Evolutionary conservation across 2,888 invertebrate species (phyloP).

Genomic region (Drosophila falleni): DNA sequence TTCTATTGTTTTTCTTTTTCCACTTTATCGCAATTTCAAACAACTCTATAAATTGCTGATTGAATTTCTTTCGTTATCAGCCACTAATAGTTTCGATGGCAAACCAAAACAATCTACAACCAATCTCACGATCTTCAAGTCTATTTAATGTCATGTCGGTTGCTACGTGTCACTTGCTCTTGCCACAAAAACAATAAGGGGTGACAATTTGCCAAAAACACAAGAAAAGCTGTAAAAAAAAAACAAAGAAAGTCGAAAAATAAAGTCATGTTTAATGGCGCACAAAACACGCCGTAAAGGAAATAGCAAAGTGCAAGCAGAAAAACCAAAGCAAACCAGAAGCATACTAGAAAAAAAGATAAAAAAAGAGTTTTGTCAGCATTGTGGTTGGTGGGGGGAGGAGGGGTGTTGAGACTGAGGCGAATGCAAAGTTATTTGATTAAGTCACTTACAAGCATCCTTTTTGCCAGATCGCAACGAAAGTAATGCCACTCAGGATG

Average conservation of each 20-base stretch:
- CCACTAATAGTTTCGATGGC: constrained; percentile 21
- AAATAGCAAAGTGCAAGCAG: constrained; percentile 36
- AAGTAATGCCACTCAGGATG: constrained; percentile 71
- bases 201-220: constrained; percentile 67
- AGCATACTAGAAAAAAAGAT: neutral
- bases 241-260: constrained; percentile 49
- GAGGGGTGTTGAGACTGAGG: constrained; percentile 3
- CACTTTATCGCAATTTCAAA: constrained; percentile 22
- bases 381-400: neutral
- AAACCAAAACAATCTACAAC: constrained; percentile 14
- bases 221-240: constrained; percentile 1
- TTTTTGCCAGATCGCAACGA: constrained; percentile 34
- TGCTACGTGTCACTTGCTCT: constrained; percentile 56
- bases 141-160: constrained; percentile 57
- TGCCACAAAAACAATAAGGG: constrained; percentile 25
- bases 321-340: constrained; percentile 24
- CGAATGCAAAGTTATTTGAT: constrained; percentile 79
- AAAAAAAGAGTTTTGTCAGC: constrained; percentile 2
- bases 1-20: neutral
- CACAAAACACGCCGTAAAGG: constrained; percentile 71
- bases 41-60: constrained; percentile 7
- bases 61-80: constrained; percentile 3
- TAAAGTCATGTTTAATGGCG: constrained; percentile 80
- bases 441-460: constrained; percentile 75
- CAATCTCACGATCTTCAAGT: constrained; percentile 24